Conservation (phyloP, 2,888 invertebrate genomes). For the Leptopilina drosophilae region DNA sequence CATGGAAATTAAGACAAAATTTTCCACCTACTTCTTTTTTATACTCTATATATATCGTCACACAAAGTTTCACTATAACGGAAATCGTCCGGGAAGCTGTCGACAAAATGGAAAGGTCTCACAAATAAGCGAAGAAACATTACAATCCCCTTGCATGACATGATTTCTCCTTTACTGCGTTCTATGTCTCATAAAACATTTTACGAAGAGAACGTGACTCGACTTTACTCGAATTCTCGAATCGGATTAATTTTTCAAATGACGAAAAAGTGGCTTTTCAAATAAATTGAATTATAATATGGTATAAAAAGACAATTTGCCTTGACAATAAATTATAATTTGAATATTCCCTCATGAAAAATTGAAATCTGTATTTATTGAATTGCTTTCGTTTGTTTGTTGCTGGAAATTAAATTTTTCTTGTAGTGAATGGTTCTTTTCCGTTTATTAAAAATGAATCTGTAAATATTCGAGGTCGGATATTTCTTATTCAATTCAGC, state of each 20-base stretch:
- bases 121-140: conserved; percentile 30
- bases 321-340: too few relatives aligned
- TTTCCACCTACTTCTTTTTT: neutral
- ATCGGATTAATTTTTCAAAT: conserved; percentile 27
- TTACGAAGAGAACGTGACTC: conserved; percentile 20
- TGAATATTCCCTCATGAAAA: too few relatives aligned
- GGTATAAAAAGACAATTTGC: neutral
- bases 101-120: conserved; percentile 40
- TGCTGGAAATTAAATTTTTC: too few relatives aligned
- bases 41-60: too few relatives aligned
- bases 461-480: too few relatives aligned
- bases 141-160: conserved; percentile 29
- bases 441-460: too few relatives aligned
- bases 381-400: too few relatives aligned
- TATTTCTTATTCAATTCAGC: too few relatives aligned
- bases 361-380: too few relatives aligned
- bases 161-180: conserved; percentile 29
- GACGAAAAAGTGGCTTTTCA: neutral
- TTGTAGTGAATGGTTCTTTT: too few relatives aligned
- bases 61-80: neutral
- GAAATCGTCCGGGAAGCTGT: conserved; percentile 31
- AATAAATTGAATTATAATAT: neutral
- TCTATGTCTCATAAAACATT: conserved; percentile 32
- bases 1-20: neutral
- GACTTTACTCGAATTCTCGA: neutral